Percentiles rank a stretch among this genome's conserved stretches.
These are phyloP conservation scores for Abrostola triplasia DNA, from an alignment of 2,888 invertebrate species.

Conservation along the genomic window DNA sequence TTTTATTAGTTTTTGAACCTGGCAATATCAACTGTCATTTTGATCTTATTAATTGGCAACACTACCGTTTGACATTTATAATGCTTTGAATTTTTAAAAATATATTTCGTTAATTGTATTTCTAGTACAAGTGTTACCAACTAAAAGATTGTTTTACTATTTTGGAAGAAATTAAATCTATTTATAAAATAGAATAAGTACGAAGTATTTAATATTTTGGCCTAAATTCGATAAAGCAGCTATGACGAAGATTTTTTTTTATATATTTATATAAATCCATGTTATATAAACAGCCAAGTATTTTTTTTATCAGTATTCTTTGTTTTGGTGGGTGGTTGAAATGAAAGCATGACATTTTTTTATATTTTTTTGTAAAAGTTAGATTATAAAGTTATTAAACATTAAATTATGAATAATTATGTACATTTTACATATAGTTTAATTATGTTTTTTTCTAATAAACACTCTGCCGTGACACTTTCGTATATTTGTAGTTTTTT, in stretches of 20 bases:
- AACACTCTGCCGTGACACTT: slow-evolving; percentile 17
- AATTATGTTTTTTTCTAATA: not conserved
- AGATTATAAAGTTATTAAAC: not conserved
- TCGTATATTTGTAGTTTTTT: slow-evolving; percentile 4
- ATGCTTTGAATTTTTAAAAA: slow-evolving; percentile 7
- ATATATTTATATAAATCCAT: no score
- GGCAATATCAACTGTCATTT: slow-evolving; percentile 1
- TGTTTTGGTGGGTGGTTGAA: not conserved
- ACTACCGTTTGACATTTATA: slow-evolving; percentile 35
- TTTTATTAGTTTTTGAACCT: not conserved
- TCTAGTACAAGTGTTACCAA: no score
- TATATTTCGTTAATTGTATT: no score
- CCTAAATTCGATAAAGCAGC: no score
- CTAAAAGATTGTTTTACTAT: no score
- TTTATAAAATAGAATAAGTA: no score
- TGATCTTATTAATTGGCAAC: slow-evolving; percentile 8
- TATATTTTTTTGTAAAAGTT: slow-evolving; percentile 8
- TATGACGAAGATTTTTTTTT: no score
- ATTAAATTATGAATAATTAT: not conserved
- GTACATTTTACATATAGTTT: not conserved
- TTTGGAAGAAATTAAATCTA: no score
- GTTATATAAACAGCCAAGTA: not conserved
- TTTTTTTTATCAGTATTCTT: not conserved
- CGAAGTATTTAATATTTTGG: no score
- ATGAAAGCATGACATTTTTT: slow-evolving; percentile 6